These are phyloP conservation scores for Selene dorsalis DNA, from an alignment of 2,797 vertebrate genomes.

Conservation along the genomic window DNA sequence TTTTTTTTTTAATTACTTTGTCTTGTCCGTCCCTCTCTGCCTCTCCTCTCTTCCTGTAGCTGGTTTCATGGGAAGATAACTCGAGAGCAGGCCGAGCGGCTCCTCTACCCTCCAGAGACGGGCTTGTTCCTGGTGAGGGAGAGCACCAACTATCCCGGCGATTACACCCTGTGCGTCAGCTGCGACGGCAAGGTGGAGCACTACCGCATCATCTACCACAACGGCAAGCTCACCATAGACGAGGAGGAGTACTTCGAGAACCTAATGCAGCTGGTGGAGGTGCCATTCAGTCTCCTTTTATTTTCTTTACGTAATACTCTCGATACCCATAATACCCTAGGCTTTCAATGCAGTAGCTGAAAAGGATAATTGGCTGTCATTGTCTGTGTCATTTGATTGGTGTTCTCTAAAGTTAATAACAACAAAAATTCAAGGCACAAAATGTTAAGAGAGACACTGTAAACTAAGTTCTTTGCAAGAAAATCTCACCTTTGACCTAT, in stretches of 20 bases:
- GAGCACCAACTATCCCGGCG: constrained; percentile 98
- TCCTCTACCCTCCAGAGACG: constrained; percentile 93
- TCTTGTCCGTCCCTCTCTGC: neutral
- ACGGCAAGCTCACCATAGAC: constrained; percentile 97
- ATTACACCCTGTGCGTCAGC: constrained; percentile 98
- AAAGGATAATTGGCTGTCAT: constrained; percentile 25
- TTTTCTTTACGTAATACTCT: neutral
- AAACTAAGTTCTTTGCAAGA: neutral
- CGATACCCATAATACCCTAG: neutral
- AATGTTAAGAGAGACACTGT: neutral
- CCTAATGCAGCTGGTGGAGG: constrained; percentile 99
- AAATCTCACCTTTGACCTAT: constrained; percentile 24
- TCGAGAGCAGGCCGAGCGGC: constrained; percentile 93
- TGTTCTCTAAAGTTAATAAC: constrained; percentile 8
- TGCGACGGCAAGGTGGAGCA: constrained; percentile 99
- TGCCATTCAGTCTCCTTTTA: constrained; percentile 50
- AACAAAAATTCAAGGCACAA: constrained; percentile 1
- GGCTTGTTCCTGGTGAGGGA: constrained; percentile 96
- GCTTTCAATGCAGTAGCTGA: constrained; percentile 9
- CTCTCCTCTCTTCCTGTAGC: constrained; percentile 70
- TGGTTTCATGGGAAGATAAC: constrained; percentile 99
- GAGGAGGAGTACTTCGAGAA: constrained; percentile 99
- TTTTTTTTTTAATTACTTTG: neutral
- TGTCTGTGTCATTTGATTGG: constrained; percentile 1
- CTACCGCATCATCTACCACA: constrained; percentile 98